phyloP scores from a whole-genome alignment of 2,113 vertebrate species.

The Amphilophus citrinellus region DNA sequence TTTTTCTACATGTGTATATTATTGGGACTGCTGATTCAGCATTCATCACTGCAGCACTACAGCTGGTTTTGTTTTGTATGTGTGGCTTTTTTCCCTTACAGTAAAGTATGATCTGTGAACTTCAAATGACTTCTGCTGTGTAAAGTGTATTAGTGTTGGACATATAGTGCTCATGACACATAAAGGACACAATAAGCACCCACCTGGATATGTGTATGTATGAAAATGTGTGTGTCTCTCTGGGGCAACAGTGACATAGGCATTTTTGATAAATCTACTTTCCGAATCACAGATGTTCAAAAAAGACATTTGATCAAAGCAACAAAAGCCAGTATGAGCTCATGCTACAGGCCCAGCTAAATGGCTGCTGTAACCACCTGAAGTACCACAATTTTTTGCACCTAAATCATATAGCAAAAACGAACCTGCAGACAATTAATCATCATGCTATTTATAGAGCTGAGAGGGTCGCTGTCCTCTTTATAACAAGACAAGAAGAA shows the following conservation, averaged over 20 bases:
- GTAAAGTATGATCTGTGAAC: constrained; percentile 73
- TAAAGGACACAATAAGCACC: constrained; percentile 50
- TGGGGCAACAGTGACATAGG: neutral
- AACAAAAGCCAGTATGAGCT: neutral
- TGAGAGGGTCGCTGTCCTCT: constrained; percentile 31
- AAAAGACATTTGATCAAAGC: neutral
- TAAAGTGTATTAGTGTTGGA: constrained; percentile 41
- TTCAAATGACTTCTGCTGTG: constrained; percentile 60
- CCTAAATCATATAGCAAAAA: constrained; percentile 16
- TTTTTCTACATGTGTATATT: constrained; percentile 7
- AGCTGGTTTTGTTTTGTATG: constrained; percentile 84
- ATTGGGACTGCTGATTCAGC: constrained; percentile 78
- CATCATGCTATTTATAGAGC: constrained; percentile 33
- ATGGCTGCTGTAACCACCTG: neutral
- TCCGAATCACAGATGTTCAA: constrained; percentile 4
- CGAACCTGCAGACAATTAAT: constrained; percentile 2
- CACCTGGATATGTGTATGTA: neutral
- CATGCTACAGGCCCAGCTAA: neutral
- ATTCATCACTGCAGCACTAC: constrained; percentile 72
- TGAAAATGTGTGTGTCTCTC: neutral
- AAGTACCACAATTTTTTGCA: neutral
- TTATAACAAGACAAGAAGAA: constrained; percentile 59
- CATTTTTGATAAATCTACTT: neutral
- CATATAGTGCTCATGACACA: constrained; percentile 54
- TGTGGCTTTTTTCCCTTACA: constrained; percentile 55